Percentiles rank a stretch among this genome's conserved stretches.
Evolutionary conservation across 2,888 invertebrate genomes (phyloP).

Genomic region (Biston betularia): DNA sequence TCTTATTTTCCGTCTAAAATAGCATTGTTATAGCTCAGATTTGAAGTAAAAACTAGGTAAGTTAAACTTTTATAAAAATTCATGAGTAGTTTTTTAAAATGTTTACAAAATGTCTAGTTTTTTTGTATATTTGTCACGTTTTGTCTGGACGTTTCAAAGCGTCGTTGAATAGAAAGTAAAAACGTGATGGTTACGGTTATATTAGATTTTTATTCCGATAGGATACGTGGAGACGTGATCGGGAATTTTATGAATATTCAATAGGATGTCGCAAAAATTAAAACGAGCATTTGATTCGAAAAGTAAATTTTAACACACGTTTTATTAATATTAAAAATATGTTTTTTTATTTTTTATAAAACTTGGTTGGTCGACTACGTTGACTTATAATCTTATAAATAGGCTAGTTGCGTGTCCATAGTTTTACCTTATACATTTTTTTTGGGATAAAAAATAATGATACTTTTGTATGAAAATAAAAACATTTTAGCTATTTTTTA

Average conservation of each 20-base stretch:
- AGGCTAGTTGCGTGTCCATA: no score
- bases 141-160: conserved; percentile 25
- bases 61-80: conserved; percentile 17
- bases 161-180: conserved; percentile 6
- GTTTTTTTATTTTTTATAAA: no score
- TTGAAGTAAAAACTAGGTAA: conserved; percentile 30
- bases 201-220: conserved; percentile 23
- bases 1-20: conserved; percentile 25
- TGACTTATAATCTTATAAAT: no score
- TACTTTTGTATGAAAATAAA: no score
- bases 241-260: conserved; percentile 13
- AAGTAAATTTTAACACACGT: not conserved
- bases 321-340: not conserved
- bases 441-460: no score
- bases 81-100: not conserved
- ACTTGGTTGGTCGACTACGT: no score
- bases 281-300: not conserved
- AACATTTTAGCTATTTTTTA: no score
- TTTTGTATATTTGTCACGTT: conserved; percentile 18
- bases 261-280: not conserved
- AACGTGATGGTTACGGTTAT: conserved; percentile 11
- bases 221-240: conserved; percentile 4
- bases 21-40: conserved; percentile 24
- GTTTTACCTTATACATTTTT: no score
- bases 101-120: not conserved